A percentile compares a stretch with the other conserved stretches of the same genome.
Evolutionary conservation across 2,797 vertebrate species (phyloP).

Genomic region (Ciconia nigra): DNA sequence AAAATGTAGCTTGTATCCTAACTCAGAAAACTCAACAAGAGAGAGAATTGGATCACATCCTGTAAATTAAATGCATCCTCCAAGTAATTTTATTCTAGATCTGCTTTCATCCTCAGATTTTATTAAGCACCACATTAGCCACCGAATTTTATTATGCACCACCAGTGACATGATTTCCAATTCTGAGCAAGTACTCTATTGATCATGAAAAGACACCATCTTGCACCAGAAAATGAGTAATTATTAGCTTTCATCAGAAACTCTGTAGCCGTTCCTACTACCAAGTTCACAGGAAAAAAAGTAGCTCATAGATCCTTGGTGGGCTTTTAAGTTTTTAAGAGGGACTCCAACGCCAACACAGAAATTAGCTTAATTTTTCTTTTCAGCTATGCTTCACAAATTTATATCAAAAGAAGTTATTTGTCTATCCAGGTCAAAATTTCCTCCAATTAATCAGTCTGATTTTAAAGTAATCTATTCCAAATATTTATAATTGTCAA

Average conservation of each 20-base stretch:
- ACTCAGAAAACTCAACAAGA: background rate
- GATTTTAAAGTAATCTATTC: background rate
- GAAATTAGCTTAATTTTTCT: background rate
- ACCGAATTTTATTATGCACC: background rate
- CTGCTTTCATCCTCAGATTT: background rate
- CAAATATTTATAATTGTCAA: background rate
- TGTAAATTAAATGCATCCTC: background rate
- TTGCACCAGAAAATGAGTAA: background rate
- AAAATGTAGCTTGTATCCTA: background rate
- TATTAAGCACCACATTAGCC: background rate
- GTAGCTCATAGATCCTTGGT: background rate
- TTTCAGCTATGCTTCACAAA: background rate
- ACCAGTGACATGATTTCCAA: background rate
- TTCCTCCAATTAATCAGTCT: background rate
- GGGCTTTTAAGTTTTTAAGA: background rate
- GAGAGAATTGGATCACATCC: background rate
- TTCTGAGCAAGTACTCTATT: background rate
- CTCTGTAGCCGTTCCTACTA: background rate
- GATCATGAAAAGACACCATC: background rate
- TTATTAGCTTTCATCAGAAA: background rate
- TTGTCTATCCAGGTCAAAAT: background rate
- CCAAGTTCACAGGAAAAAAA: background rate
- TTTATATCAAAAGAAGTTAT: background rate
- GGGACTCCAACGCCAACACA: background rate
- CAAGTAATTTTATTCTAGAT: background rate